Evolutionary conservation across 2,888 invertebrate species (phyloP), one percentile per base, ranked within the genome.

Genomic region (Boloria selene): DNA sequence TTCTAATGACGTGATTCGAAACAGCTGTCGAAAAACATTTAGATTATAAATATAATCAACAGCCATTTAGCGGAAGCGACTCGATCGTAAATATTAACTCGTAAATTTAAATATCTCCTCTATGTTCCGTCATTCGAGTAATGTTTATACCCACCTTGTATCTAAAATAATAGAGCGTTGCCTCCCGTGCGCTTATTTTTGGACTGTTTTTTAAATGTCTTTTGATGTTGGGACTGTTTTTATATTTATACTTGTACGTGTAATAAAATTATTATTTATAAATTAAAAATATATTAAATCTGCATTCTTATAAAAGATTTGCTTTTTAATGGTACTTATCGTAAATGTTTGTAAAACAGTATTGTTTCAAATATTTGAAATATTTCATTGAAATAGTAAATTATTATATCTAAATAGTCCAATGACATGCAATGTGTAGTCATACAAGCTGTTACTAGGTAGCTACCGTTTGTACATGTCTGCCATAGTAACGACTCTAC

Each of bases 361-460:
- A 38, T 42, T 16, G 38, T 6, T 42, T 3, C n/a, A 16, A 47
- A 55, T 18, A 18, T 47, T 42, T 47, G 5, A 47, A 22, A 63
- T 45, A 44, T 49, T n/a, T 10, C 47, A 17, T 47, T 47, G 13
- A 49, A 58, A 58, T 52, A 51, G 13, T 14, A 49, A 65, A 55
- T 18, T 44, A 14, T 17, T 10, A 10, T 31, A 47, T 44, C 26
- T 47, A 31, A 64, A 65, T 44, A 59, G 51, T 38, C 18, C 50
- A 54, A 68, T 26, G 53, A 61, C 65, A 68, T 60, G 62, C 53
- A 53, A 68, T 31, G 31, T 44, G 10, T 16, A 13, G 13, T 51
- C 16, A 18, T 45, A 52, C 26, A 51, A 51, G 50, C 53, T 52
- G 61, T 67, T 61, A 56, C 64, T 61, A 61, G 67, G 56, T 61